phyloP scores from a whole-genome alignment of 1,140 invertebrate species.

The Nasonia longicornis region DNA sequence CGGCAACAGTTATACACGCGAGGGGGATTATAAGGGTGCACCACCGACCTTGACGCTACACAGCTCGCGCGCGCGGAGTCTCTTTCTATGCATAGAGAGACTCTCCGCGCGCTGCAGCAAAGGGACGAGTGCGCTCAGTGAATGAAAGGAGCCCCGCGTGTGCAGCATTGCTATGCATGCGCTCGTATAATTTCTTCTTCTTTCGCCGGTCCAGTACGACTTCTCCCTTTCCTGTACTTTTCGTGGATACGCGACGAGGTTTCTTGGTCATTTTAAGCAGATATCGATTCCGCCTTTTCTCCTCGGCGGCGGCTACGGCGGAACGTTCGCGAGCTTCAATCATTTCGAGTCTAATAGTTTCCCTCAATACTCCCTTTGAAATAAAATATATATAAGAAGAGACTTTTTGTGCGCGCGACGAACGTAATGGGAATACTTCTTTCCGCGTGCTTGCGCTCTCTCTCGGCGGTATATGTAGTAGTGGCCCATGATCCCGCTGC shows the following conservation, averaged over 20 bases:
- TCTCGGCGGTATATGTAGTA: background rate
- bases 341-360: slow-evolving; percentile 40
- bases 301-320: background rate
- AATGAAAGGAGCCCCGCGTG: background rate
- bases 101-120: too few relatives aligned
- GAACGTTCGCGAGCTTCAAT: background rate
- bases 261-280: background rate
- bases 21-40: background rate
- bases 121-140: background rate
- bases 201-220: background rate
- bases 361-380: slow-evolving; percentile 29
- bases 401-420: background rate
- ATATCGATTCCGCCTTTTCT: background rate
- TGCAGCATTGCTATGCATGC: slow-evolving; percentile 20
- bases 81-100: background rate
- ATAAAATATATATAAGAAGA: background rate
- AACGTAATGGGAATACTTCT: slow-evolving; percentile 39
- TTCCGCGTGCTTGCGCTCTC: background rate
- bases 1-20: background rate
- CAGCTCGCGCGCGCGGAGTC: background rate
- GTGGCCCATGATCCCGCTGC: slow-evolving; percentile 8
- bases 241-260: background rate
- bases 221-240: background rate
- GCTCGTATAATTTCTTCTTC: slow-evolving; percentile 20
- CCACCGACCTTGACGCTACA: slow-evolving; percentile 3